phyloP scores from a whole-genome alignment of 1,140 invertebrate genomes.

The Adoxophyes honmai region DNA sequence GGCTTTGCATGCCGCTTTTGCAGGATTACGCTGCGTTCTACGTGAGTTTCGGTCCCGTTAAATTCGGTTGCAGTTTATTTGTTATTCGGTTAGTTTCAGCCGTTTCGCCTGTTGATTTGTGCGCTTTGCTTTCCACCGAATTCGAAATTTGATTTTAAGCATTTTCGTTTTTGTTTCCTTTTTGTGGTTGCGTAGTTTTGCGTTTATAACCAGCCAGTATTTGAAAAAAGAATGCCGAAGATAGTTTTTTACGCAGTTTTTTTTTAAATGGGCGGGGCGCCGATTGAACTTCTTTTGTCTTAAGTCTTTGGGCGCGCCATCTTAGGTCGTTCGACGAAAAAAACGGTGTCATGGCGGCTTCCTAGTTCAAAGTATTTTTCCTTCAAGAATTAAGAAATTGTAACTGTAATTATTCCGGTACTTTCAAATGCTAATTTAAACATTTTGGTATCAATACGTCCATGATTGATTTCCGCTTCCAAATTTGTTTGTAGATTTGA shows the following conservation, averaged over 20 bases:
- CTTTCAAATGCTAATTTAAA: conserved; percentile 3
- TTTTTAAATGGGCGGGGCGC: conserved; percentile 49
- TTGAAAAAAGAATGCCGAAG: conserved; percentile 17
- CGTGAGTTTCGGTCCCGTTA: conserved; percentile 25
- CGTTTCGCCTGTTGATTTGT: conserved; percentile 34
- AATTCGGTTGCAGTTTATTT: conserved; percentile 32
- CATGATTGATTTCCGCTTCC: neutral
- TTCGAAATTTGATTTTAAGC: conserved; percentile 16
- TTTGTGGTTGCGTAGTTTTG: neutral
- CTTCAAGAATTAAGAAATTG: conserved; percentile 32
- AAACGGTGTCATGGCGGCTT: conserved; percentile 71
- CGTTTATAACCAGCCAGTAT: conserved; percentile 11
- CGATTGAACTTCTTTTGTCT: conserved; percentile 67
- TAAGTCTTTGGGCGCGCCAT: conserved; percentile 61
- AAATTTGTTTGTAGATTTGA: neutral
- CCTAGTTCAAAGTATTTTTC: conserved; percentile 44
- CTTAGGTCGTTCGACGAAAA: conserved; percentile 66
- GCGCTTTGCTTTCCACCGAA: conserved; percentile 4
- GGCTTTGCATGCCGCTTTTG: conserved; percentile 64
- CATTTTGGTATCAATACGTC: no score
- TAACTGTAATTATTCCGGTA: neutral
- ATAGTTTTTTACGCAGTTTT: conserved; percentile 33
- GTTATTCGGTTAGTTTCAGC: neutral
- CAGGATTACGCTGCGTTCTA: conserved; percentile 47
- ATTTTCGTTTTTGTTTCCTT: neutral